These are phyloP conservation scores for Lysandra bellargus DNA, from an alignment of 2,888 invertebrate species.

Conservation along the genomic window DNA sequence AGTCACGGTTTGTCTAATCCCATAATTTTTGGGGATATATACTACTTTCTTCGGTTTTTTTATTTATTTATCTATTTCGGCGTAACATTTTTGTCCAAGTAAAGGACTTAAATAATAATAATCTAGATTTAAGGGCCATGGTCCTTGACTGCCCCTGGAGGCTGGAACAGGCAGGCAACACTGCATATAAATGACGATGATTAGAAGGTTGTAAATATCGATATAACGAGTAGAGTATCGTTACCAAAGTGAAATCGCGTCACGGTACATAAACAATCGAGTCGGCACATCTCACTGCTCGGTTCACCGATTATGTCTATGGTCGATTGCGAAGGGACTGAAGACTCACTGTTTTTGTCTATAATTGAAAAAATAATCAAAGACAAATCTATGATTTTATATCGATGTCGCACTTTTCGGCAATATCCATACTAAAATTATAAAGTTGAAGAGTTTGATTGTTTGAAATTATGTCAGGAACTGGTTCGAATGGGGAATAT, in stretches of 20 bases:
- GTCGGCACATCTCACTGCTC: slow-evolving; percentile 44
- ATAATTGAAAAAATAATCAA: background rate
- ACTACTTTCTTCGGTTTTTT: too few species aligned
- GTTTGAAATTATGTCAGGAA: too few species aligned
- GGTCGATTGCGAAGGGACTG: slow-evolving; percentile 7
- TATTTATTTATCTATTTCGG: too few species aligned
- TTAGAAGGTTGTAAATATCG: slow-evolving; percentile 27
- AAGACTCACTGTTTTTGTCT: too few species aligned
- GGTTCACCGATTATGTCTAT: slow-evolving; percentile 38
- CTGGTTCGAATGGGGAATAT: too few species aligned
- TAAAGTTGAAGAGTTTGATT: background rate
- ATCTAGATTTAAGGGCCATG: too few species aligned
- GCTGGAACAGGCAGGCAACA: too few species aligned
- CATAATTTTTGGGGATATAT: too few species aligned
- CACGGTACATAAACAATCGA: slow-evolving; percentile 42
- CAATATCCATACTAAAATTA: background rate
- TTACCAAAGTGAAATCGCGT: slow-evolving; percentile 47
- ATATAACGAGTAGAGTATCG: slow-evolving; percentile 28
- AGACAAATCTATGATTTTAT: background rate
- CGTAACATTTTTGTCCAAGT: background rate
- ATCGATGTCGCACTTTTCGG: background rate
- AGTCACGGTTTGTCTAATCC: too few species aligned
- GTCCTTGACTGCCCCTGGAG: too few species aligned
- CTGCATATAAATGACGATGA: background rate
- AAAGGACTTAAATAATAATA: too few species aligned